A percentile compares a stretch with the other conserved stretches of the same genome.
Evolutionary conservation across 2,797 vertebrate species (phyloP).

Genomic region (Eospalax fontanierii): DNA sequence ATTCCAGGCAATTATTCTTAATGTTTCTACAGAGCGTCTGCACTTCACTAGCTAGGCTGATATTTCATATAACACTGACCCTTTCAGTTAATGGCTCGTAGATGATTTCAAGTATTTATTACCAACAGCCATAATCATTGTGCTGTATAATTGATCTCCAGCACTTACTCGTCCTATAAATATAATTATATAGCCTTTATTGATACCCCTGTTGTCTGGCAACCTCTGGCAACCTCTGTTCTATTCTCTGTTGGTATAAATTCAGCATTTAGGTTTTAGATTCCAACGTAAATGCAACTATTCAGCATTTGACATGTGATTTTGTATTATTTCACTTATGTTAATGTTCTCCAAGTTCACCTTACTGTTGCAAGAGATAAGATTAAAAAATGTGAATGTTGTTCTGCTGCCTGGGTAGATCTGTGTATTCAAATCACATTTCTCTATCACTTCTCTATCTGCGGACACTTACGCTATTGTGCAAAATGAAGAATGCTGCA

Average conservation of each 20-base stretch:
- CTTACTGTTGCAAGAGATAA: not conserved
- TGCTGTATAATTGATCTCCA: not conserved
- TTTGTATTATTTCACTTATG: not conserved
- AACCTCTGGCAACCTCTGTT: no score
- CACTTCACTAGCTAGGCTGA: not conserved
- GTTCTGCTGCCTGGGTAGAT: not conserved
- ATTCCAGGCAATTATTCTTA: not conserved
- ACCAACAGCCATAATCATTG: not conserved
- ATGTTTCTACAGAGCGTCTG: not conserved
- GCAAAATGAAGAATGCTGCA: not conserved
- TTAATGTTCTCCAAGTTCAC: not conserved
- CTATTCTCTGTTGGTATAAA: not conserved
- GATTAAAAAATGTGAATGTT: not conserved
- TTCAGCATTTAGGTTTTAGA: not conserved
- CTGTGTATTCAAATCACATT: not conserved
- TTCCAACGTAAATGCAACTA: not conserved
- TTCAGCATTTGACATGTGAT: not conserved
- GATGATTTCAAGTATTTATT: not conserved
- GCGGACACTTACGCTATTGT: not conserved
- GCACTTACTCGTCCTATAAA: not conserved
- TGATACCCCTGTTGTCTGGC: not conserved
- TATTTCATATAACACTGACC: conserved; percentile 4
- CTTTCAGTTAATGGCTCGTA: not conserved
- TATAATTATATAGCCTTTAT: not conserved
- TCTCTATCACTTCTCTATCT: not conserved